Evolutionary conservation across 2,113 vertebrate genomes (phyloP), one percentile per base, ranked within the genome.

Genomic region (Gymnogyps californianus): DNA sequence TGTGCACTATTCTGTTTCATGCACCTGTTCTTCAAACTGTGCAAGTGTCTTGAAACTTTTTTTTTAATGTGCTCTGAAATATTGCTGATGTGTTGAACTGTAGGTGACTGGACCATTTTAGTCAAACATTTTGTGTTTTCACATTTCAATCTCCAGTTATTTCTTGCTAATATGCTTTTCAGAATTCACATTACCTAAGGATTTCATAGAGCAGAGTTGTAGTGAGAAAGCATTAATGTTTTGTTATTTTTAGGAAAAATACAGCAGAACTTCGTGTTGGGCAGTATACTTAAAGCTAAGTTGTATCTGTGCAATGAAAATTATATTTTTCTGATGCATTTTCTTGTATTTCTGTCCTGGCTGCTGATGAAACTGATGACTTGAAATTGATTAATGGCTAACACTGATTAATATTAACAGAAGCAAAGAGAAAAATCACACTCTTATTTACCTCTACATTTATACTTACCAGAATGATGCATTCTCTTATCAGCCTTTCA

Each of bases 11-110:
- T 89, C 54, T 82, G 32, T 72, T 83, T 51, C 82, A 5, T 36
- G 71, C 95, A 94, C 92, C 91, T 90, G 84, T 69, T 90, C 87
- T 91, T 75, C 95, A 81, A 49, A 29, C 81, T 40, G 64, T 36
- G 93, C 36, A 1, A 61, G 22, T n/a, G 28, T 9, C 61, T 21
- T 25, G 52, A 67, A 91, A 59, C 29, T 32, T 18, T 16, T 16
- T 28, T 18, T 74, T 70, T 17, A 8, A 2, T 55, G 58, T 84
- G 49, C 80, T 46, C 51, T 72, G 70, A 83, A 61, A 6, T 67
- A 5, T 7, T 34, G 40, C 40, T 5, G 0, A 8, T 42, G 65
- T 16, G 6, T 42, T 15, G 67, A 84, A 22, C 77, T 54, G n/a
- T 7, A 36, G 49, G 81, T 12, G n/a, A 18, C 42, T 17, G 52